Evolutionary conservation across 1,140 invertebrate species (phyloP), one percentile per base, ranked within the genome.

Genomic region (Temnothorax curvispinosus): DNA sequence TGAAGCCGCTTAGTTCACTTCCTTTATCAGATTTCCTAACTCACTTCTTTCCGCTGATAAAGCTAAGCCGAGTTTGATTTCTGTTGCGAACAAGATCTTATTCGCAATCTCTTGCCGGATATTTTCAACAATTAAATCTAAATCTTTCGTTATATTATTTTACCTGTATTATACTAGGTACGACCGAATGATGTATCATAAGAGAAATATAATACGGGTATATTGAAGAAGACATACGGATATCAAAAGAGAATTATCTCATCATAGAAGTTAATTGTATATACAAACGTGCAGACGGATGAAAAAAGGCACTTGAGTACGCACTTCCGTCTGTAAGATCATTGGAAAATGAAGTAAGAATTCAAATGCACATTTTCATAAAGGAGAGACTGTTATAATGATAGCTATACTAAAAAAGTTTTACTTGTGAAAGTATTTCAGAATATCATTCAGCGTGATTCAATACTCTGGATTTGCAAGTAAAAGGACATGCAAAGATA

Each of bases 11-110:
- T 74, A 74, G 52, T 82, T 82, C 60, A 84, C 56, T 75, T 58
- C 80, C 67, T 84, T 74, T 75, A 84, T 62, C 54, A 74, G 80
- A 84, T 84, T 60, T 47, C 69, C 69, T 75, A 84, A 38, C 80
- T 75, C 32, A 35, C 18, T 62, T 60, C 44, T 75, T 75, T 18
- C n/a, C 58, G 32, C 32, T 35, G 69, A 75, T 60, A 50, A 38
- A 82, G 13, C 41, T n/a, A 67, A 84, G 56, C 13, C 35, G 78
- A 18, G 15, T 84, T 69, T 84, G 38, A 47, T 60, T 47, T 11
- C 32, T 35, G 67, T 58, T 44, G 27, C 27, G 18, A 41, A 41
- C 7, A 44, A 38, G 54, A 81, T 71, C 52, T 56, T 44, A 0
- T 50, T 13, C 69, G 41, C 6, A 47, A 75, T 75, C 7, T 44